phyloP scores from a whole-genome alignment of 2,797 vertebrate species.

The Sphenodon punctatus region DNA sequence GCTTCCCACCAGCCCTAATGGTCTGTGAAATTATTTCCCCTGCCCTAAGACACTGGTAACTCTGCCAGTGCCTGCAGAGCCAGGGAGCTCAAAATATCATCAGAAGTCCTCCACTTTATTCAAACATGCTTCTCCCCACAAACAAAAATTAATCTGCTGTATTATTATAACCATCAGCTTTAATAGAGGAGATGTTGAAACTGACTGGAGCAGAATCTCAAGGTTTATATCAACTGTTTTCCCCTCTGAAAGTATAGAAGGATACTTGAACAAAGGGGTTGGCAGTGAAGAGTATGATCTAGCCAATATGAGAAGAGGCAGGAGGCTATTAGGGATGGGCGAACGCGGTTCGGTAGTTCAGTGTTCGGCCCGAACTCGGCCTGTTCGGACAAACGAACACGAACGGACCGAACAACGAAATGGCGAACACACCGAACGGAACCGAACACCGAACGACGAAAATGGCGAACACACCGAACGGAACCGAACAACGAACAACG shows the following conservation, averaged over 20 bases:
- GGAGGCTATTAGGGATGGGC: background rate
- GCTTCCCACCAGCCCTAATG: conserved; percentile 64
- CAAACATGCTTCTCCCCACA: background rate
- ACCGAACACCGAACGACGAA: too few relatives aligned
- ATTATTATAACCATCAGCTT: background rate
- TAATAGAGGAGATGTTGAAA: background rate
- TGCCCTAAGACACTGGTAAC: conserved; percentile 42
- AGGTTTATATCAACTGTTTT: background rate
- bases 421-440: too few relatives aligned
- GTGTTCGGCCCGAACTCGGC: too few relatives aligned
- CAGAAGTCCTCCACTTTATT: background rate
- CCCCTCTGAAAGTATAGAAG: conserved; percentile 18
- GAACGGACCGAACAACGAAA: too few relatives aligned
- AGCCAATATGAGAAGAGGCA: conserved; percentile 11
- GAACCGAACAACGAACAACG: too few relatives aligned
- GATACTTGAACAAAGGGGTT: conserved; percentile 53
- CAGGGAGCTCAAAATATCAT: background rate
- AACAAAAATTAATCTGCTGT: background rate
- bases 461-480: too few relatives aligned
- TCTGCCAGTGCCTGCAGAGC: conserved; percentile 23
- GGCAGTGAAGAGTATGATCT: conserved; percentile 14
- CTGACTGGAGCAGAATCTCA: background rate
- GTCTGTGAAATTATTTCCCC: conserved; percentile 39
- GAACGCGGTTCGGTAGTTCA: background rate
- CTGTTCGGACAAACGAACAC: too few relatives aligned